Evolutionary conservation across 2,797 vertebrate genomes (phyloP), one percentile per base, ranked within the genome.

Genomic region (Phoeniculus purpureus): DNA sequence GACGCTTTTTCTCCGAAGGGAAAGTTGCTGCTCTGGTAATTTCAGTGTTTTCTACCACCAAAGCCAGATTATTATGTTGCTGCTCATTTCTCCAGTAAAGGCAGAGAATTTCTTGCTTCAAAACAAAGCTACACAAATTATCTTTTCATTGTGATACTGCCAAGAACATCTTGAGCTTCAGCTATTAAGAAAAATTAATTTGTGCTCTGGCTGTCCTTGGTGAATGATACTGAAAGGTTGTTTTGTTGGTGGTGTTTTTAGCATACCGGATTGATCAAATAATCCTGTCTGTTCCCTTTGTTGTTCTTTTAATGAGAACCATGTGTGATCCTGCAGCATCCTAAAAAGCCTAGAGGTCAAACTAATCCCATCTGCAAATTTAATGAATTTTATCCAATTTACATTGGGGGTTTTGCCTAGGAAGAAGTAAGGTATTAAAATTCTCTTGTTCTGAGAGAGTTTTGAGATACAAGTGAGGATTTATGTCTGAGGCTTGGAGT

Each of bases 221-320:
- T 74, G 78, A 71, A 92, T 14, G 75, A 90, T 43, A 79, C n/a
- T 55, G 32, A 85, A 88, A 84, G 47, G 65, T 2, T 81, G 47
- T 65, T 87, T 61, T 74, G 87, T 88, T 94, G 82, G 93, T 95
- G 94, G 54, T 91, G 70, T 47, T 92, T 92, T 94, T 74, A 90
- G 83, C 90, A 94, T 88, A 86, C 78, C 29, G 51, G 92, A 95
- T 90, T 78, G 89, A 95, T 93, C 95, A 96, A 94, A 96, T 92
- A 86, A 90, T 96, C 94, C 94, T 67, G 91, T 76, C 93, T 96
- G 93, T 94, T 96, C 84, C 77, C 80, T 81, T 88, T 96, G 94
- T 89, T 95, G 77, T 96, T 95, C 82, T 86, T 87, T 92, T 97
- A 96, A 97, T 93, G 95, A 96, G 93, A 96, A 95, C 86, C 23